Base-by-base conservation (phyloP, 2,113 vertebrate species). In the Catagonus wagneri region DNA sequence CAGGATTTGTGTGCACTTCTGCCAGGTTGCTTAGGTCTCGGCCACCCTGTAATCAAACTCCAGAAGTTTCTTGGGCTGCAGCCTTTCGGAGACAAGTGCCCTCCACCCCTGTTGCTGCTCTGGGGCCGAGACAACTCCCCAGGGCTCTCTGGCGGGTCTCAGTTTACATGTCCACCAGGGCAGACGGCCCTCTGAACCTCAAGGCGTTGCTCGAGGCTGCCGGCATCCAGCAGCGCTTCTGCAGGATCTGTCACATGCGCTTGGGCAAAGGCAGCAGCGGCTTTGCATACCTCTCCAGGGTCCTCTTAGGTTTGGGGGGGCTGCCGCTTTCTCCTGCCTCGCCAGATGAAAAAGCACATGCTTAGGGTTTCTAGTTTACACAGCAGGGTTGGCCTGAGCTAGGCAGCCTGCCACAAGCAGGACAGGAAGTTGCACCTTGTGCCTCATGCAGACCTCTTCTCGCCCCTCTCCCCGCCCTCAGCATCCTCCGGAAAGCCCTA, bases 401-500 rank as follows among this genome's bases (percentile, higher is more conserved):
- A 4, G 20, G n/a, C 61, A 17, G 15, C 13, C 39, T 23, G 39
- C 52, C 0, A 0, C 12, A 32, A 72, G 7, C n/a, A 86, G 83
- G 44, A 60, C 54, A 34, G 16, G 81, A 71, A 79, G 50, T 56
- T 6, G 0, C 19, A 75, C 81, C 52, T 5, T 39, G 12, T 50
- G n/a, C 69, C 25, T 87, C 75, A 89, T 3, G 17, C 19, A 39
- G 32, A 25, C n/a, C 63, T 88, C 44, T 54, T 61, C 54, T 96
- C 60, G 92, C 76, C 76, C 74, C 72, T 60, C 32, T 90, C n/a
- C 58, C 76, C 27, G 0, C 44, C 66, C 32, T 7, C 97, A 99
- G 99, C 96, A 99, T 99, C 79, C 98, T 99, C 20, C 99, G 99
- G 9, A 99, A 99, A 61, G 99, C 99, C 1, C 98, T 99, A 36